These are phyloP conservation scores for Rostrhamus sociabilis DNA, from an alignment of 2,797 vertebrate genomes.

Conservation along the genomic window DNA sequence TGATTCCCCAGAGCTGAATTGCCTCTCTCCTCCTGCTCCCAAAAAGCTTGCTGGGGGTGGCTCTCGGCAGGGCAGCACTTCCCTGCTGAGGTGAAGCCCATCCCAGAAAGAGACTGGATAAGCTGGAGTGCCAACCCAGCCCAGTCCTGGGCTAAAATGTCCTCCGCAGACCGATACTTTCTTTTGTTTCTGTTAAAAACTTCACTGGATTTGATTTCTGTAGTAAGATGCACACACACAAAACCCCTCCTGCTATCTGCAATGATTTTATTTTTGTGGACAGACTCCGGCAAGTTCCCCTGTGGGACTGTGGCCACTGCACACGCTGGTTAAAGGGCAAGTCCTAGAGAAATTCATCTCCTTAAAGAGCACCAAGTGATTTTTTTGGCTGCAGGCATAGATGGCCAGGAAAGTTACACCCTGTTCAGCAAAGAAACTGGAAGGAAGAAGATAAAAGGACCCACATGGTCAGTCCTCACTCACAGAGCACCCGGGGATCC, in stretches of 20 bases:
- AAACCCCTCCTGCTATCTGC: not conserved
- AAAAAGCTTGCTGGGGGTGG: no score
- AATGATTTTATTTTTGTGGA: not conserved
- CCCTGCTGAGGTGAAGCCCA: not conserved
- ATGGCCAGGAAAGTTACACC: not conserved
- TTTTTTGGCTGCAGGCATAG: not conserved
- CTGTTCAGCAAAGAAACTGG: not conserved
- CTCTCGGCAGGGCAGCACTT: not conserved
- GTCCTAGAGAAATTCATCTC: not conserved
- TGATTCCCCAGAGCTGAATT: not conserved
- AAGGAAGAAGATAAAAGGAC: not conserved
- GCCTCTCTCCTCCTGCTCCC: not conserved
- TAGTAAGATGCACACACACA: not conserved
- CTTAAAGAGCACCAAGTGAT: not conserved
- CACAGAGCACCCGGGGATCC: accelerated
- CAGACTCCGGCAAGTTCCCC: accelerated
- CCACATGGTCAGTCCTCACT: not conserved
- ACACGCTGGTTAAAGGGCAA: accelerated
- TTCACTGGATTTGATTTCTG: not conserved
- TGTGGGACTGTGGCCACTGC: accelerated
- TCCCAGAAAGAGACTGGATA: not conserved
- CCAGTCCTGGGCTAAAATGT: not conserved
- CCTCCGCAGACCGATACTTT: not conserved
- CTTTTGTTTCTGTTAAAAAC: not conserved
- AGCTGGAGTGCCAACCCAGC: not conserved